phyloP scores from a whole-genome alignment of 2,797 vertebrate genomes.

The Coreius guichenoti region DNA sequence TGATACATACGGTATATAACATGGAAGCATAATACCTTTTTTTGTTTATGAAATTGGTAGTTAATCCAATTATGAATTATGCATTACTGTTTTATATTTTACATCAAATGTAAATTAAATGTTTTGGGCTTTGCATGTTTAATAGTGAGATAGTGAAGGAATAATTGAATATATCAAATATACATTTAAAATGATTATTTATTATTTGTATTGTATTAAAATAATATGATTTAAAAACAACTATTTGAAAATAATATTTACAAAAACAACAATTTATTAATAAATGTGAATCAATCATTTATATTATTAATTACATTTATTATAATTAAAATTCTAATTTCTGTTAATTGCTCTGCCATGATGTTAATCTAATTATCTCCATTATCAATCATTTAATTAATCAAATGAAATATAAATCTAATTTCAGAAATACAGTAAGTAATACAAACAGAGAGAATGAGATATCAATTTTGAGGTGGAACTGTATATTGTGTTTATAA shows the following conservation, averaged over 20 bases:
- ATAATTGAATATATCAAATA: background rate
- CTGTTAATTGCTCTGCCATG: background rate
- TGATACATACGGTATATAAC: background rate
- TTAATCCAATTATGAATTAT: background rate
- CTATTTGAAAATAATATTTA: background rate
- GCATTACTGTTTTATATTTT: too few species aligned
- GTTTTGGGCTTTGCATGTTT: background rate
- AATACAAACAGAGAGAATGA: background rate
- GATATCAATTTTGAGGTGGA: background rate
- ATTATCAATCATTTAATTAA: background rate
- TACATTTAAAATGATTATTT: background rate
- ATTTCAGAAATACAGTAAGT: background rate
- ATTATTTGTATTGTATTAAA: background rate
- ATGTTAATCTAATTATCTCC: background rate
- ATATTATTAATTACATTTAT: background rate
- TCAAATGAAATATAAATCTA: background rate
- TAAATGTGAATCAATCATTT: background rate
- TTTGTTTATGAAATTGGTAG: background rate
- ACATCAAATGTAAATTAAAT: background rate
- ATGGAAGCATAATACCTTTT: background rate
- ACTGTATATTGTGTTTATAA: background rate
- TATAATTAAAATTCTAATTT: background rate
- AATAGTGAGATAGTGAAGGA: background rate
- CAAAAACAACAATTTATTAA: background rate
- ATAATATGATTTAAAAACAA: background rate